Evolutionary conservation across 1,140 invertebrate genomes (phyloP).

Genomic region (Lucilia sericata): DNA sequence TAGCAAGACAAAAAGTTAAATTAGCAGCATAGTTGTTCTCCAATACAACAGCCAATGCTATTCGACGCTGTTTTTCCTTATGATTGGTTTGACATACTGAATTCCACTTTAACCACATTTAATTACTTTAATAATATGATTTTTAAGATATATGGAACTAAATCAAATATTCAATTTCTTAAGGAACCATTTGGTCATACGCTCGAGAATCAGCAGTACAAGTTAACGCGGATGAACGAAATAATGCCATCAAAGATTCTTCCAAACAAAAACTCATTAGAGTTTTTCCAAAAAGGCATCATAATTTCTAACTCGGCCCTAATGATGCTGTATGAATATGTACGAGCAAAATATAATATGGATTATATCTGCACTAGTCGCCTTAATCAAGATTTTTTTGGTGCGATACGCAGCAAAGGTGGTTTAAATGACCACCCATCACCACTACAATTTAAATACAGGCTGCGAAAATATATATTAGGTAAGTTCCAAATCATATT

Average conservation of each 20-base stretch:
- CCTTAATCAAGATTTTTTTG: no score
- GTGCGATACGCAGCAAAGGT: no score
- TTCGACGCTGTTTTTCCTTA: background rate
- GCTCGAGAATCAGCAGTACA: background rate
- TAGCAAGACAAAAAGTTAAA: slow-evolving; percentile 16
- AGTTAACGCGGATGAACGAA: background rate
- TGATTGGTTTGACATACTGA: slow-evolving; percentile 31
- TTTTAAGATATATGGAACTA: background rate
- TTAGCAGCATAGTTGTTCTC: slow-evolving; percentile 21
- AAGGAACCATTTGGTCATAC: slow-evolving; percentile 21
- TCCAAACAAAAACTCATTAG: no score
- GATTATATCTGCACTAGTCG: no score
- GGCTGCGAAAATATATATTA: no score
- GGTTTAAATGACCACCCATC: no score
- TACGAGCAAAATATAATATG: no score
- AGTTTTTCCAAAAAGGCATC: no score
- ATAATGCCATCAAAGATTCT: background rate
- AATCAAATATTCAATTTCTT: background rate
- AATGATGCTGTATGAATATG: no score
- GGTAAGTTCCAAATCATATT: no score
- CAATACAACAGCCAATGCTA: slow-evolving; percentile 1
- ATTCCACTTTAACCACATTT: background rate
- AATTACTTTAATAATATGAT: slow-evolving; percentile 18
- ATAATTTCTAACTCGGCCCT: no score
- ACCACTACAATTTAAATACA: no score